phyloP scores from a whole-genome alignment of 2,797 vertebrate genomes.

The Hyperoplus immaculatus region DNA sequence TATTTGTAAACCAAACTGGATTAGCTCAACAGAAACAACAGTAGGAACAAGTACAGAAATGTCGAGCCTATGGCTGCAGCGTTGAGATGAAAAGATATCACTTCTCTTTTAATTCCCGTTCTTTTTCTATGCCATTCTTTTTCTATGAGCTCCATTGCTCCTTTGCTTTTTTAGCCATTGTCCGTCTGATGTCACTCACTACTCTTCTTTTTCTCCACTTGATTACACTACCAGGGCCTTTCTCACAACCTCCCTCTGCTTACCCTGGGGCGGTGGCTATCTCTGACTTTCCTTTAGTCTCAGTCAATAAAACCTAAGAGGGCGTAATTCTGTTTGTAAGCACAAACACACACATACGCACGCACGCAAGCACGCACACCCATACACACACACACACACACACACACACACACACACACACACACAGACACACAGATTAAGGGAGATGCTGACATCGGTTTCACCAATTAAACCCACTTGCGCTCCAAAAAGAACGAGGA shows the following conservation, averaged over 20 bases:
- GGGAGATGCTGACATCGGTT: not conserved
- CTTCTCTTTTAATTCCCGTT: not conserved
- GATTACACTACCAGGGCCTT: not conserved
- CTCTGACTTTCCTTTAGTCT: not conserved
- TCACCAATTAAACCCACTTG: not conserved
- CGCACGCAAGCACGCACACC: no score
- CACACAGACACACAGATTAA: not conserved
- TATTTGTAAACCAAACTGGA: not conserved
- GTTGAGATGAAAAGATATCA: no score
- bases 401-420: no score
- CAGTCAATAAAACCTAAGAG: constrained; percentile 9
- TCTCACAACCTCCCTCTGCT: constrained; percentile 15
- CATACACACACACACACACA: no score
- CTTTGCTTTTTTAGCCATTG: not conserved
- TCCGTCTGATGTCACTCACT: constrained; percentile 18
- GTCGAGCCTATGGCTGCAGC: not conserved
- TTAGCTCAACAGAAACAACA: not conserved
- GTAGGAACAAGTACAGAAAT: not conserved
- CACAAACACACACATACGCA: no score
- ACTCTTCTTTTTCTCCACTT: constrained; percentile 12
- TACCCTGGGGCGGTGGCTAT: not conserved
- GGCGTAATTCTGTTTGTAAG: constrained; percentile 5
- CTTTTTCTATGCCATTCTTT: not conserved
- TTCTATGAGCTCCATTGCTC: not conserved
- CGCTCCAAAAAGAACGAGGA: constrained; percentile 19